Evolutionary conservation across 2,797 vertebrate genomes (phyloP), one percentile per base, ranked within the genome.

Genomic region (Pseudomugil tenellus): DNA sequence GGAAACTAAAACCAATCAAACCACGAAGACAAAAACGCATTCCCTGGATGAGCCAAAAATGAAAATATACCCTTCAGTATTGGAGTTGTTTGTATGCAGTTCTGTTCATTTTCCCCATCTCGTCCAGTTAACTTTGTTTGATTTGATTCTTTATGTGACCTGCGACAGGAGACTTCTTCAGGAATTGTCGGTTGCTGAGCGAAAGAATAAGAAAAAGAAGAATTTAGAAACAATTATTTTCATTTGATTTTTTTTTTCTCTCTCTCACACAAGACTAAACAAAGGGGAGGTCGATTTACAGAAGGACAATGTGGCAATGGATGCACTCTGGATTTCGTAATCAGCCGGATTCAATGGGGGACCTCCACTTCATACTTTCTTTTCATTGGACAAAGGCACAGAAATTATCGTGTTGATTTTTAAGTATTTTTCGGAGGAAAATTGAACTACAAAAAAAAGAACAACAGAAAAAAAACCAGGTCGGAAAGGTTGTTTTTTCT

Each of bases 21-120:
- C 80, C 78, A 74, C 69, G 70, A 79, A 58, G 76, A 81, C n/a
- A 68, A 83, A 85, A 85, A 87, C 79, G 86, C 86, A 84, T 90
- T 90, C 84, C 86, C 88, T 84, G 87, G 88, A 91, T 83, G 88
- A 92, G 85, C 89, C 91, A 87, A 91, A 92, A 91, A 91, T 83
- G 84, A 84, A 80, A 77, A 82, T 85, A 75, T 84, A 85, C 75
- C 73, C 79, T 74, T 85, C 71, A 82, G 77, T 84, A 84, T 72
- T 56, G 85, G 80, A 92, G 74, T 85, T 76, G 78, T 91, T 91
- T 88, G 86, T 90, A 87, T 83, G 89, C 84, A 85, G 81, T 88
- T 91, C 78, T 87, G 80, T 88, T 89, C 84, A 83, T 80, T 90
- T 83, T 74, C 81, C 80, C 85, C 77, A 84, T 88, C 76, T 85